These are phyloP conservation scores for Apis cerana DNA, from an alignment of 1,140 invertebrate species.

Conservation along the genomic window DNA sequence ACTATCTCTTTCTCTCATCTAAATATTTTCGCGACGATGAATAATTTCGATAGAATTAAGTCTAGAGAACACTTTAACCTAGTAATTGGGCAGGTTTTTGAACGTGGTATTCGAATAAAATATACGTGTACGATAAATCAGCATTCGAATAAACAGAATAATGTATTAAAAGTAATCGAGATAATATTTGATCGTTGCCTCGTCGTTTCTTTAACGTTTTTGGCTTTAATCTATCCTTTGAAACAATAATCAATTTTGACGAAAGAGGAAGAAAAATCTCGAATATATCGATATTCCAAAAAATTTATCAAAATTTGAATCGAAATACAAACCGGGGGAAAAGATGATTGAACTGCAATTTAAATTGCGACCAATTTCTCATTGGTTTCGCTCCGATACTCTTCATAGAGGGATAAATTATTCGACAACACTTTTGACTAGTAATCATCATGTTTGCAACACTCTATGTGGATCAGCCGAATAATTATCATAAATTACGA, in stretches of 20 bases:
- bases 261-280: not conserved
- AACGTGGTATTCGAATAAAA: not conserved
- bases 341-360: slow-evolving; percentile 12
- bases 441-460: not conserved
- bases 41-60: not conserved
- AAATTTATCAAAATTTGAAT: not conserved
- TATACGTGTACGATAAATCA: not conserved
- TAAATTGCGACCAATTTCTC: not conserved
- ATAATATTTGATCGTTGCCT: slow-evolving; percentile 1
- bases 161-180: not conserved
- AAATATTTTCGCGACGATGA: too few relatives aligned
- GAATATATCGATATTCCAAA: not conserved
- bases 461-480: not conserved
- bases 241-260: not conserved
- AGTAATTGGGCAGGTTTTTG: not conserved
- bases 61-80: too few relatives aligned
- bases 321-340: not conserved
- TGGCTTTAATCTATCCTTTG: not conserved
- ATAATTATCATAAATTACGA: slow-evolving; percentile 12
- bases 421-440: not conserved
- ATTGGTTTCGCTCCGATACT: not conserved
- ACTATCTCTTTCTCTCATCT: too few relatives aligned
- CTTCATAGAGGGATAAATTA: not conserved
- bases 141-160: not conserved
- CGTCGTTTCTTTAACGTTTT: not conserved